Conservation (phyloP, 1,140 invertebrate species). For the Calliopsis andreniformis region DNA sequence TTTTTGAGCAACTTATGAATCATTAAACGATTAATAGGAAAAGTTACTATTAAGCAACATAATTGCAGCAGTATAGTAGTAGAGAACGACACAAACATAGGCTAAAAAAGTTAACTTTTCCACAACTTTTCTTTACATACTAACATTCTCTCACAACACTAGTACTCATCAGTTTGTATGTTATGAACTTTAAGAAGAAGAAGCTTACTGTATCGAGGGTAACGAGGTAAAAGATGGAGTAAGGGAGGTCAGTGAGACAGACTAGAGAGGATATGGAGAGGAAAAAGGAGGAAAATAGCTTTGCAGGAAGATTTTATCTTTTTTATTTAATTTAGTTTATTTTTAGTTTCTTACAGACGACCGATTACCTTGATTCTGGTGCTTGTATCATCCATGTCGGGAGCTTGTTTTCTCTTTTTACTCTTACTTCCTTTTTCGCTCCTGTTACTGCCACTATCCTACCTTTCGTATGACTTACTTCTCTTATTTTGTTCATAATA, state of each 20-base stretch:
- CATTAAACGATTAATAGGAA: too few species aligned
- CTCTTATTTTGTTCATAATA: slow-evolving; percentile 8
- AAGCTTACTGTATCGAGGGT: slow-evolving; percentile 12
- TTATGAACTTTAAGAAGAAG: slow-evolving; percentile 28
- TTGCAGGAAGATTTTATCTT: not conserved
- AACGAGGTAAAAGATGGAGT: not conserved
- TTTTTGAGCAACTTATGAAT: too few species aligned
- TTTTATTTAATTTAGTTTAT: not conserved
- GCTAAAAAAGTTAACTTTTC: too few species aligned
- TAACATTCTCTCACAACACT: slow-evolving; percentile 47
- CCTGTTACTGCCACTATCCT: not conserved
- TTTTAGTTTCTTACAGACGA: slow-evolving; percentile 21
- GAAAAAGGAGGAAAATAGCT: not conserved
- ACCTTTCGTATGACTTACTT: not conserved
- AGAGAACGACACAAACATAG: too few species aligned
- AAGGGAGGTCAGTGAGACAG: not conserved
- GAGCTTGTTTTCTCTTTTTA: not conserved
- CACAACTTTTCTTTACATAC: slow-evolving; percentile 71
- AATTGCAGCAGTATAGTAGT: too few species aligned
- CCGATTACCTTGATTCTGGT: slow-evolving; percentile 41
- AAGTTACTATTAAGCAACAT: too few species aligned
- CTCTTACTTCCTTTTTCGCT: not conserved
- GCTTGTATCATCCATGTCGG: slow-evolving; percentile 30
- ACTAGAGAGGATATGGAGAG: not conserved
- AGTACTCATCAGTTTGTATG: slow-evolving; percentile 39